Base-by-base conservation (phyloP, 35 echinoderm and acorn worm genomes). In the Nesometra sesokonis region DNA sequence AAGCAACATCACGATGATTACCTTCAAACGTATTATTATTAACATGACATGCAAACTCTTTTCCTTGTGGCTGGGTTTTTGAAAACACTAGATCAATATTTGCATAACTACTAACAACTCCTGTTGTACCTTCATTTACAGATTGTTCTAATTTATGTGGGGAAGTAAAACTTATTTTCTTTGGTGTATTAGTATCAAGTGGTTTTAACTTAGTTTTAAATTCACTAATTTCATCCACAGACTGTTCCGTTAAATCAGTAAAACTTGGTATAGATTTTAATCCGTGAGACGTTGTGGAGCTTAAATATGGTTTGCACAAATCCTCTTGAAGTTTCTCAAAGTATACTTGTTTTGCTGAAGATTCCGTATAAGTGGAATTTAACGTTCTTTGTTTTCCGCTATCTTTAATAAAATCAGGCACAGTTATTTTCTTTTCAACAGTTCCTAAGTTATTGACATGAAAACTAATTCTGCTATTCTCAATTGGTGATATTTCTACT, bases 191-290 rank as follows among this genome's bases (percentile, higher is more conserved):
- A 67, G 23, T 17, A 67, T 67, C 52, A 27, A 67, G 23, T 67
- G 52, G 52, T 67, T 67, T 27, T 27, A 67, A 67, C 9, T 19
- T 5, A 67, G 52, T 67, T 67, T 67, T 67, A 27, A 67, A 67
- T 67, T 67, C 52, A 67, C 52, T 67, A 77, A 77, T 32, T 21
- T 47, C 85, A 36, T 91, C 85, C 36, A 38, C n/a, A 43, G 85
- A 88, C 43, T 82, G 77, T 84, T 84, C 82, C 47, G 91, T 88
- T 34, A 93, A 84, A 36, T 93, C 91, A 46, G 57, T 93, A 46
- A 88, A 87, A 93, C 91, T 93, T 57, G 91, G 91, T 32, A 82
- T 82, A 13, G 91, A 93, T 32, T 47, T 80, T 8, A 93, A 82
- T 46, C 80, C 80, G 32, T 67, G 52, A 19, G 52, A 67, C n/a